phyloP scores from a whole-genome alignment of 37 sponge, comb jelly and placozoan genomes.

The Hormiphora californensis region DNA sequence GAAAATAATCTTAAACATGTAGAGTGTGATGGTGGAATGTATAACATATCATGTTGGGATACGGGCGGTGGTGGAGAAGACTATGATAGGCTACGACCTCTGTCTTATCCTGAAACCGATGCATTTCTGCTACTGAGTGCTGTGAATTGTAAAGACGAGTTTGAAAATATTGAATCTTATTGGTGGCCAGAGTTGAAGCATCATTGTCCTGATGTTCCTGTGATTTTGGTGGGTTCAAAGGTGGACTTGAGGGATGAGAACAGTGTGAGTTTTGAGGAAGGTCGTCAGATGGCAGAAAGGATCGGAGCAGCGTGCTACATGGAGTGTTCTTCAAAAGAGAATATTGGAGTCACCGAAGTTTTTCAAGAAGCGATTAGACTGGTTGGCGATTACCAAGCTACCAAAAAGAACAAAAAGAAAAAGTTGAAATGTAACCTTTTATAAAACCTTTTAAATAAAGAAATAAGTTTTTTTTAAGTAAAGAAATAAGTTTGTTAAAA shows the following conservation, averaged over 20 bases:
- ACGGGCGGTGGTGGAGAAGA: conserved; percentile 39
- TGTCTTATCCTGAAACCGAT: conserved; percentile 7
- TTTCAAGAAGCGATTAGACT: background rate
- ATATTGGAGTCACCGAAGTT: background rate
- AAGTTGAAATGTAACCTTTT: background rate
- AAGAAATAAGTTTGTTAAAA: too few relatives aligned
- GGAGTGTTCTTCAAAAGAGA: conserved; percentile 28
- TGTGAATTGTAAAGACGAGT: background rate
- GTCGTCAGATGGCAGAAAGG: conserved; percentile 18
- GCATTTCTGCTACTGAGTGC: background rate
- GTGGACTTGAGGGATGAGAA: background rate
- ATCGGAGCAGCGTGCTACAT: conserved; percentile 23
- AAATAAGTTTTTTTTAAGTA: background rate
- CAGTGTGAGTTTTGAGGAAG: background rate
- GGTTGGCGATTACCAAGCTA: background rate
- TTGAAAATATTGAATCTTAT: background rate
- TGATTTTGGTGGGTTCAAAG: conserved; percentile 22
- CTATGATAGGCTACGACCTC: background rate
- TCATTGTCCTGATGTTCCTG: conserved; percentile 24
- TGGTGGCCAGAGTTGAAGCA: conserved; percentile 26
- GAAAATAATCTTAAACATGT: background rate
- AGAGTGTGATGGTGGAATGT: background rate
- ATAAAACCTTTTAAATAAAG: background rate
- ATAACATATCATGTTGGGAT: background rate
- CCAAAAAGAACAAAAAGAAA: background rate